Evolutionary conservation across 2,113 vertebrate genomes (phyloP), one percentile per base, ranked within the genome.

Genomic region (Myocastor coypus): DNA sequence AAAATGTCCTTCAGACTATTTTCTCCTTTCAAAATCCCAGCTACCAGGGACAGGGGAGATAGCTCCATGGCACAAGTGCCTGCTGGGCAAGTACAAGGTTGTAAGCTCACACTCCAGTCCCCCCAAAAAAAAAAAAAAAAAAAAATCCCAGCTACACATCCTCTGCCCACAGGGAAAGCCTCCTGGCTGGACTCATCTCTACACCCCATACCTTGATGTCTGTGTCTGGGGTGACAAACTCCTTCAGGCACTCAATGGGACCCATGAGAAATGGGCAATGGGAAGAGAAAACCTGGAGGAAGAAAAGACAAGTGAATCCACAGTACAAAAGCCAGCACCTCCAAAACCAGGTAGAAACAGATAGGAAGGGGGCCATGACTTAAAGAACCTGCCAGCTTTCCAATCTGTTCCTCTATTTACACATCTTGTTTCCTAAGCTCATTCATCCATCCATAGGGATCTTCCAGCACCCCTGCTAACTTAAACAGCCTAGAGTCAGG

Each of bases 181-280:
- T 92, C 89, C 84, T 17, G 14, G 52, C 19, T 34, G 16, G 61
- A 59, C 32, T 37, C 34, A 19, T 32, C 66, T 61, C 34, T 26
- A n/a, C 26, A 88, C 66, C 32, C 22, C 89, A 8, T 98, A 99
- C 99, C 99, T 99, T 99, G 95, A 99, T 99, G 95, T 99, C 99
- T 0, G 98, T 98, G 78, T 99, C 99, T 0, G 99, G 98, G 26
- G 98, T 98, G 81, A 99, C 97, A n/a, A 97, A 95, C 7, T 99
- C 99, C 66, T 98, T 98, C 94, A 99, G 98, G 81, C 97, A 96
- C 87, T 99, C 97, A 0, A 99, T 99, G 92, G 99, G 99, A 5
- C 98, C 98, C 98, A 99, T 98, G 73, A 99, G 98, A 95, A 99
- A 99, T 0, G 99, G 99, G 37, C 99, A 99, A 94, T 98, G 99